Conservation (phyloP, 2,797 vertebrate species). For the Glossophaga mutica region DNA sequence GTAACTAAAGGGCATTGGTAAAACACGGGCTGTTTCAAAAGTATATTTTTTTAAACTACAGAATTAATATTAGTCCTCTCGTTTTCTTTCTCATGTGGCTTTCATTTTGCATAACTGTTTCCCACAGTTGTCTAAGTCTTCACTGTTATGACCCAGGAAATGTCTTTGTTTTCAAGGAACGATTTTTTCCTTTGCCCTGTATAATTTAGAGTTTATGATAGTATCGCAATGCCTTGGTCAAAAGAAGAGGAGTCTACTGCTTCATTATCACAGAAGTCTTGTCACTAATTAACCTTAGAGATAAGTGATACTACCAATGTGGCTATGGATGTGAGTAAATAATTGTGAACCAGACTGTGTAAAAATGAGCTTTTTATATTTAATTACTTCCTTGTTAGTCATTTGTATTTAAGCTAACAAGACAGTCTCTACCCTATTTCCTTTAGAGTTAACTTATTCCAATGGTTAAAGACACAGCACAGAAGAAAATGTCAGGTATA, state of each 20-base stretch:
- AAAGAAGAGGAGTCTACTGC: background rate
- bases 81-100: background rate
- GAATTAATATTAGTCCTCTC: background rate
- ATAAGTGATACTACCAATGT: background rate
- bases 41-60: background rate
- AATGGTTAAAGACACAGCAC: background rate
- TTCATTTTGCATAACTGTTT: conserved; percentile 6
- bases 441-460: conserved; percentile 28
- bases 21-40: background rate
- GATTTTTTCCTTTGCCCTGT: background rate
- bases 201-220: background rate
- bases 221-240: background rate
- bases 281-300: background rate
- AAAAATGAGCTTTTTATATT: conserved; percentile 46
- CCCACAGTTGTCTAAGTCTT: background rate
- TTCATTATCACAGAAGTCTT: conserved; percentile 17
- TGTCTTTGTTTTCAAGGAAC: background rate
- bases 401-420: conserved; percentile 30
- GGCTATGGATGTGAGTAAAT: background rate
- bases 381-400: conserved; percentile 38
- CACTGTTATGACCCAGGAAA: background rate
- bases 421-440: background rate
- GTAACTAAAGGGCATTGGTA: background rate
- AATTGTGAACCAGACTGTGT: background rate
- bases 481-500: background rate